Base-by-base conservation (phyloP, 2,888 invertebrate genomes). In the Ceratothoa steindachneri region DNA sequence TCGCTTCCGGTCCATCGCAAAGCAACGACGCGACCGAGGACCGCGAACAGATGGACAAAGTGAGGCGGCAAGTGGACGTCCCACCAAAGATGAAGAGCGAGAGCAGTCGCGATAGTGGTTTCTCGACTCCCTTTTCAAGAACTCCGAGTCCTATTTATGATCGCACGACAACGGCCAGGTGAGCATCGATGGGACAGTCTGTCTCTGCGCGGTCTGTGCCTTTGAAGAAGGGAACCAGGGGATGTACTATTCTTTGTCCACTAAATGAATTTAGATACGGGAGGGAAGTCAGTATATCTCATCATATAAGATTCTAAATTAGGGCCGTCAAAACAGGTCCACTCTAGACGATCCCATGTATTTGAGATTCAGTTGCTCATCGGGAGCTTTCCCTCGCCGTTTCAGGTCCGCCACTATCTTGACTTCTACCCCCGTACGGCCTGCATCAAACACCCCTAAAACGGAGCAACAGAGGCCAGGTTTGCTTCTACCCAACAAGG, bases 121-220 rank as follows among this genome's bases (percentile, higher is more conserved):
- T 77, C 71, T 77, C 73, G 15, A 77, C 77, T 7, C 77, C 77
- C 12, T 73, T 70, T 27, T 73, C 73, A 3, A 69, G 77, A 65
- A 77, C 77, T 3, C 77, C 77, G 28, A 77, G 77, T 31, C 77
- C 77, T 29, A 71, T 24, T 29, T 68, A 72, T 64, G 77, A 77
- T 53, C 73, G 70, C 52, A 71, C 73, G 24, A 73, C 77, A 28
- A 77, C 73, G 71, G 71, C 77, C 73, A 77, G 72, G 77, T 77
- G 41, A 77, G 76, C 55, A 3, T 7, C 31, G 2, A 60, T 30
- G 22, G n/a, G n/a, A n/a, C n/a, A n/a, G n/a, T n/a, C 51, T 15
- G 12, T 51, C 51, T 51, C 51, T 12, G n/a, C 9, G n/a, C 12
- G 12, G 12, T 51, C 51, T 51, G n/a, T 51, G 9, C 51, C 51